Percentiles rank a stretch among this genome's conserved stretches.
Conservation (phyloP, 2,888 invertebrate genomes). For the Erebia aethiops region DNA sequence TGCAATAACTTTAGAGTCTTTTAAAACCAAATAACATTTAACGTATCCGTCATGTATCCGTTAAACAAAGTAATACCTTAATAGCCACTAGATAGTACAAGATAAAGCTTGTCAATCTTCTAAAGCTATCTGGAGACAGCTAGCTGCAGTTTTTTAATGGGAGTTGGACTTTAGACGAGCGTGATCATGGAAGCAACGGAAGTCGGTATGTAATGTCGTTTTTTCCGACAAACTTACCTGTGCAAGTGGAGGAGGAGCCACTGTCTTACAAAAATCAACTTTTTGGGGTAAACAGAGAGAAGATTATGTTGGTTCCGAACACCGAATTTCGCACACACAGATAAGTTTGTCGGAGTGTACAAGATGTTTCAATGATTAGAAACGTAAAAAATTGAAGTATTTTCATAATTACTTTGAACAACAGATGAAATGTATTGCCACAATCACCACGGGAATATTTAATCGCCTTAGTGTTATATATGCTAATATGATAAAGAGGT, state of each 20-base stretch:
- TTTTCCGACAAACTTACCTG: too few species aligned
- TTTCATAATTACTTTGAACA: conserved; percentile 27
- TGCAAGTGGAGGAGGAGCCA: too few species aligned
- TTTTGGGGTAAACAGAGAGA: too few species aligned
- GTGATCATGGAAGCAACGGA: not conserved
- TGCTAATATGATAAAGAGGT: too few species aligned
- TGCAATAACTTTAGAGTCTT: too few species aligned
- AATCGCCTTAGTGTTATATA: not conserved
- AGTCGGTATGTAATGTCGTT: conserved; percentile 7
- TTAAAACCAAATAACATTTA: too few species aligned
- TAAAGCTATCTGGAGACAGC: conserved; percentile 4
- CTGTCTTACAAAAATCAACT: too few species aligned
- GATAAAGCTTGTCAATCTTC: conserved; percentile 14
- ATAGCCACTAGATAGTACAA: conserved; percentile 12
- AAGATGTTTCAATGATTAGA: conserved; percentile 25
- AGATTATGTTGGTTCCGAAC: too few species aligned
- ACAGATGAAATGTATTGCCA: conserved; percentile 8
- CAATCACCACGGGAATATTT: conserved; percentile 7
- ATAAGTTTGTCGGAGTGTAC: too few species aligned
- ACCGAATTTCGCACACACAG: too few species aligned
- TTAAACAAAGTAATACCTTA: conserved; percentile 13
- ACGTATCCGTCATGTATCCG: too few species aligned
- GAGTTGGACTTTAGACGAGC: conserved; percentile 15
- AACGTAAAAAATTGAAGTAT: conserved; percentile 24
- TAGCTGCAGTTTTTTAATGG: conserved; percentile 1